Percentiles rank a stretch among this genome's conserved stretches.
Conservation (phyloP, 2,113 vertebrate species). For the Boulengeromyrus knoepffleri region DNA sequence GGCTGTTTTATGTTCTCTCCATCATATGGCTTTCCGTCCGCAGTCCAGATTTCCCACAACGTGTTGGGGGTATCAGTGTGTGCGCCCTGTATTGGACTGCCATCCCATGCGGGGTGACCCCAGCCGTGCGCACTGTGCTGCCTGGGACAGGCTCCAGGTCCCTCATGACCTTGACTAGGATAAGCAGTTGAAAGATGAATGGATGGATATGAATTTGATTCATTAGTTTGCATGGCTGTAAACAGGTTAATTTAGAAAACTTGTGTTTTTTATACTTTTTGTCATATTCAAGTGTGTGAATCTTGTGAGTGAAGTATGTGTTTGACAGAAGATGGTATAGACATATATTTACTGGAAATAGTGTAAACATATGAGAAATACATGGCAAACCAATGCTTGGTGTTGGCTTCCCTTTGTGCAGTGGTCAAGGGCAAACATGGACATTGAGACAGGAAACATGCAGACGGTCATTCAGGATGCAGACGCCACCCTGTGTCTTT, state of each 20-base stretch:
- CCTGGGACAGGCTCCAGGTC: neutral
- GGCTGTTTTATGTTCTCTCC: neutral
- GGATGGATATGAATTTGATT: neutral
- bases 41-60: neutral
- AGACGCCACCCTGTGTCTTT: constrained; percentile 73
- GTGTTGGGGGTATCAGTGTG: neutral
- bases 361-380: neutral
- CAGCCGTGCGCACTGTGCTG: neutral
- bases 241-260: neutral
- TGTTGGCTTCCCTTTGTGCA: neutral
- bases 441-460: constrained; percentile 83
- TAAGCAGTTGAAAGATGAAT: neutral
- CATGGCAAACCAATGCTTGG: neutral
- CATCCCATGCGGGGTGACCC: neutral
- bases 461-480: constrained; percentile 65
- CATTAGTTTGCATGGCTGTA: neutral
- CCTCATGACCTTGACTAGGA: neutral
- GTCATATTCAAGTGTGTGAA: neutral
- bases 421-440: neutral
- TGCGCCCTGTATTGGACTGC: neutral
- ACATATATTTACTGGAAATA: neutral
- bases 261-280: neutral
- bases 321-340: neutral
- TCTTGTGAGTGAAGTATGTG: neutral
- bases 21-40: neutral